These are phyloP conservation scores for Diploptera punctata DNA, from an alignment of 2,888 invertebrate genomes.

Conservation along the genomic window DNA sequence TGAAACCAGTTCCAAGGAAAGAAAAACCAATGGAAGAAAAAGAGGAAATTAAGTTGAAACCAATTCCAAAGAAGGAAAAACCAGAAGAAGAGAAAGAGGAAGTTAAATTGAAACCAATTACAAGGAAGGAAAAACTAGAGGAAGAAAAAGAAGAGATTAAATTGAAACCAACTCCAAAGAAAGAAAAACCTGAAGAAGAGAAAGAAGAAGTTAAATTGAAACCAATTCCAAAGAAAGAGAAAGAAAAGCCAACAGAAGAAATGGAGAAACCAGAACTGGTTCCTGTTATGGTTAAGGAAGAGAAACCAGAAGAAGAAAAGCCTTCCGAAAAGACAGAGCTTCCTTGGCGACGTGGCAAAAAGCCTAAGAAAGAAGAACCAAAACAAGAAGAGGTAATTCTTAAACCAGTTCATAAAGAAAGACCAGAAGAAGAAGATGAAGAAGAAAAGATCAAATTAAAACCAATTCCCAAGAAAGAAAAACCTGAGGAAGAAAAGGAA, in stretches of 20 bases:
- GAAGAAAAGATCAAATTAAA: conserved; percentile 56
- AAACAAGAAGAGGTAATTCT: conserved; percentile 41
- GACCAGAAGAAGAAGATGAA: conserved; percentile 45
- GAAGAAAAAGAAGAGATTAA: conserved; percentile 46
- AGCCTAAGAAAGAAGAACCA: conserved; percentile 49
- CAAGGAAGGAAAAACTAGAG: conserved; percentile 43
- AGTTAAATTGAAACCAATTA: conserved; percentile 47
- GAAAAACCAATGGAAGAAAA: conserved; percentile 32
- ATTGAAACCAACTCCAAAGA: conserved; percentile 42
- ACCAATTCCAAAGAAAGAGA: conserved; percentile 54
- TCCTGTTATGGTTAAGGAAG: neutral
- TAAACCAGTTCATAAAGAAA: conserved; percentile 34
- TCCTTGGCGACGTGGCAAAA: conserved; percentile 43
- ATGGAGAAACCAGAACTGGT: conserved; percentile 44
- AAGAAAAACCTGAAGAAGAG: conserved; percentile 46
- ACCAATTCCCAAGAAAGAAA: conserved; percentile 54
- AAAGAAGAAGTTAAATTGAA: conserved; percentile 53
- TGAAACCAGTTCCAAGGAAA: conserved; percentile 38
- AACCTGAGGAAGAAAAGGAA: conserved; percentile 48
- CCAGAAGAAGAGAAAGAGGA: conserved; percentile 46
- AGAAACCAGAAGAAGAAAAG: conserved; percentile 35
- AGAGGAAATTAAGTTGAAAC: conserved; percentile 48
- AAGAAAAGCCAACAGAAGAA: conserved; percentile 47
- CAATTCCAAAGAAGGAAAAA: conserved; percentile 42
- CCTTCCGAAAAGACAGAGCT: conserved; percentile 36